A percentile compares a stretch with the other conserved stretches of the same genome.
Conservation (phyloP, 2,113 vertebrate species). For the Zootoca vivipara region DNA sequence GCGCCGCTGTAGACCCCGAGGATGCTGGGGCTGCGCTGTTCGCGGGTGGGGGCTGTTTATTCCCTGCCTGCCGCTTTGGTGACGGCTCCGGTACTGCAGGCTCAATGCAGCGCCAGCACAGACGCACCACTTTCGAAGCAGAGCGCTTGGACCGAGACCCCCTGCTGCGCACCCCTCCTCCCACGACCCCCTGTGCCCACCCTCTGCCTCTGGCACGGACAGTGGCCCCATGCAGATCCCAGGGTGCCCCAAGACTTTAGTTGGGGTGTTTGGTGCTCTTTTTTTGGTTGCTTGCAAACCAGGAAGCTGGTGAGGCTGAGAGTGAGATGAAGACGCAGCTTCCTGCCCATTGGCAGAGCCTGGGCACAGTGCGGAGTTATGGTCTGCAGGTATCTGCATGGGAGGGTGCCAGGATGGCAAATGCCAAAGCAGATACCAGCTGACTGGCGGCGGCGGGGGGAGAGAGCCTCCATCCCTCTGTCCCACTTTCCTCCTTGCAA, state of each 20-base stretch:
- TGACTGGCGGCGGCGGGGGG: background rate
- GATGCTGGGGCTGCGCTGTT: background rate
- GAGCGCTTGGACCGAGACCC: background rate
- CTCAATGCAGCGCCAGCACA: slow-evolving; percentile 38
- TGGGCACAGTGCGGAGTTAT: background rate
- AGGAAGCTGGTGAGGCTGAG: background rate
- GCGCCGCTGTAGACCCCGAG: background rate
- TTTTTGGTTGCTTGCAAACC: background rate
- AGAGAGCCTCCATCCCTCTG: background rate
- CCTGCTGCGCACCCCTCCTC: background rate
- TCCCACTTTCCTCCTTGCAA: background rate
- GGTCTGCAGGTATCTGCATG: slow-evolving; percentile 13
- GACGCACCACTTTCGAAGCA: background rate
- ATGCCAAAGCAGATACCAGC: background rate
- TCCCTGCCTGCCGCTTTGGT: background rate
- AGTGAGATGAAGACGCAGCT: background rate
- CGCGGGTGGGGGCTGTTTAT: no score
- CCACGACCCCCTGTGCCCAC: background rate
- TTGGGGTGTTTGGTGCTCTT: background rate
- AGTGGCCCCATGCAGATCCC: background rate
- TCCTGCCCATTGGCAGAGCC: background rate
- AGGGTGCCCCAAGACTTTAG: background rate
- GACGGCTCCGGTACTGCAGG: slow-evolving; percentile 35
- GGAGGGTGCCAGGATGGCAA: slow-evolving; percentile 1
- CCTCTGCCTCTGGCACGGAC: background rate